phyloP scores from a whole-genome alignment of 2,888 invertebrate genomes.

The Poecilobothrus nobilitatus region DNA sequence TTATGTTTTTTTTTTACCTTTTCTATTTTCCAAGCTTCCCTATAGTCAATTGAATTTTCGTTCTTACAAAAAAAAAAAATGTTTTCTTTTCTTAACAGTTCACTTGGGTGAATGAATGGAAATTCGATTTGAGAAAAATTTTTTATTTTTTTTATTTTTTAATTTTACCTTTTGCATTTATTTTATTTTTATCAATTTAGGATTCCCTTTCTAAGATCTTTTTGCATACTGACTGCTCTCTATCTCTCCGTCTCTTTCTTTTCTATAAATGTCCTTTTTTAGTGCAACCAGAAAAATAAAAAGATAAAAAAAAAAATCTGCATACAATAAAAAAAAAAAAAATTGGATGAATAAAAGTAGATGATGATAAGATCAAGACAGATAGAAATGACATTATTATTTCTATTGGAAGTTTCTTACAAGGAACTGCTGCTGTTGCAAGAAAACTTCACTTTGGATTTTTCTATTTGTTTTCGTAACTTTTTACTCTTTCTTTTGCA shows the following conservation, averaged over 20 bases:
- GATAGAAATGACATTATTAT: background rate
- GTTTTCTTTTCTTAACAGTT: background rate
- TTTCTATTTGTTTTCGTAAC: background rate
- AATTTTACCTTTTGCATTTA: background rate
- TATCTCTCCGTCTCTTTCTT: too few species aligned
- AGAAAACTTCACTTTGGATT: too few species aligned
- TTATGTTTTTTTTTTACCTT: too few species aligned
- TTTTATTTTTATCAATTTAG: background rate
- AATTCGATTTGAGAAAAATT: background rate
- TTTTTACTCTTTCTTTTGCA: background rate
- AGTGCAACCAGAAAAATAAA: too few species aligned
- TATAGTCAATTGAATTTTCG: background rate
- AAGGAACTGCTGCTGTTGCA: background rate
- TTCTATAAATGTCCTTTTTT: too few species aligned
- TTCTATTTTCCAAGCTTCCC: too few species aligned
- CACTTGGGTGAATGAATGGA: background rate
- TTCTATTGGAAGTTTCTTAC: background rate
- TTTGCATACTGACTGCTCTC: too few species aligned
- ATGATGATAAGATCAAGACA: background rate
- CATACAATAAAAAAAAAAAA: too few species aligned
- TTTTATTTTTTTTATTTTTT: background rate
- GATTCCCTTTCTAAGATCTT: background rate
- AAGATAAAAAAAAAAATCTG: too few species aligned
- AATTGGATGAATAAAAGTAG: background rate
- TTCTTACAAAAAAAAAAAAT: background rate